Percentiles rank a stretch among this genome's conserved stretches.
These are phyloP conservation scores for Drosophila infuscata DNA, from an alignment of 2,888 invertebrate species.

Conservation along the genomic window DNA sequence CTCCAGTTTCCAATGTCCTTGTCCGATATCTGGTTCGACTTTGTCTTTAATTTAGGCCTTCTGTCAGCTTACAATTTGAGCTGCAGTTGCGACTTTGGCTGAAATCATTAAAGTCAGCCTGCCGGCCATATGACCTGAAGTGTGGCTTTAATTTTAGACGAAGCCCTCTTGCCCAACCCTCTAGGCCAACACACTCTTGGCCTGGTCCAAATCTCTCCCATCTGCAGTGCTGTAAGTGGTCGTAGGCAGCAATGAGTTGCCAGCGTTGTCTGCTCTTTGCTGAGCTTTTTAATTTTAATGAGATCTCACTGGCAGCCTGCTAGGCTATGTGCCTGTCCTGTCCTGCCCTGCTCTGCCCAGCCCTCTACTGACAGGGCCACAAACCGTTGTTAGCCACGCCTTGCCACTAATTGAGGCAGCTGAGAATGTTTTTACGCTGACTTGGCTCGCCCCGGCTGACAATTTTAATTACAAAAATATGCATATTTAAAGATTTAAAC, in stretches of 20 bases:
- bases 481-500: constrained; percentile 70
- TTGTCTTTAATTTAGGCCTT: constrained; percentile 68
- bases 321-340: constrained; percentile 50
- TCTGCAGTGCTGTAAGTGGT: background rate
- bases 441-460: constrained; percentile 47
- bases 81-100: constrained; percentile 31
- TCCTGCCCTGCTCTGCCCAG: background rate
- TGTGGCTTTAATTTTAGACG: constrained; percentile 55
- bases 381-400: constrained; percentile 63
- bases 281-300: constrained; percentile 78
- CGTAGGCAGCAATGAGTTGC: constrained; percentile 11
- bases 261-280: constrained; percentile 36
- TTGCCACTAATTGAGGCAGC: constrained; percentile 74
- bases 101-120: constrained; percentile 54
- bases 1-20: constrained; percentile 4
- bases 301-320: constrained; percentile 73
- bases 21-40: constrained; percentile 28
- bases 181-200: constrained; percentile 44
- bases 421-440: constrained; percentile 72
- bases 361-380: constrained; percentile 17
- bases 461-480: constrained; percentile 77
- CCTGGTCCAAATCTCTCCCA: constrained; percentile 31
- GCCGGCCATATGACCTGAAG: constrained; percentile 39
- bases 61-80: constrained; percentile 21
- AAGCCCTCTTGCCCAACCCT: constrained; percentile 5